A percentile compares a stretch with the other conserved stretches of the same genome.
Evolutionary conservation across 2,113 vertebrate genomes (phyloP).

Genomic region (Gasterosteus nipponicus): DNA sequence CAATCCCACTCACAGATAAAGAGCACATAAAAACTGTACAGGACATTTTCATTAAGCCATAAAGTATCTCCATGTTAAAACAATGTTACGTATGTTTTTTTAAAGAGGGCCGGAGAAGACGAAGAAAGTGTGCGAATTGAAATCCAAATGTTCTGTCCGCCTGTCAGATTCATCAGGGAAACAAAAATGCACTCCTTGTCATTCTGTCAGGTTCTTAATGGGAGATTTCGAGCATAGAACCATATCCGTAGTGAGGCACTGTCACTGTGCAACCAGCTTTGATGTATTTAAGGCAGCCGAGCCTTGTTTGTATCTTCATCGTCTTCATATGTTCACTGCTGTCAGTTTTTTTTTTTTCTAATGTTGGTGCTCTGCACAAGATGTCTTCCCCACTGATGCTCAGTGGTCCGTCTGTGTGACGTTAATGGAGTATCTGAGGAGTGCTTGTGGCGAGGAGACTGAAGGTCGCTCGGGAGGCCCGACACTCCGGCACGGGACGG

Average conservation of each 20-base stretch:
- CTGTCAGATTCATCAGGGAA: slow-evolving; percentile 70
- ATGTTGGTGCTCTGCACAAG: slow-evolving; percentile 62
- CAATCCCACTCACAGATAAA: neutral
- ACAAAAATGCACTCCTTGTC: slow-evolving; percentile 71
- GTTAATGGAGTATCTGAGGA: slow-evolving; percentile 62
- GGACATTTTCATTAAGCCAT: neutral
- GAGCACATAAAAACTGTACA: neutral
- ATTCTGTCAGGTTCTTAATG: slow-evolving; percentile 71
- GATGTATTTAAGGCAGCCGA: slow-evolving; percentile 44
- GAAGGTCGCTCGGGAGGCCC: slow-evolving; percentile 64
- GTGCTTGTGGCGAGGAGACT: slow-evolving; percentile 70
- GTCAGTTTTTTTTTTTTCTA: slow-evolving; percentile 9
- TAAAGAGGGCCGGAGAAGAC: neutral
- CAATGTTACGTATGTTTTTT: neutral
- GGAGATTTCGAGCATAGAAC: slow-evolving; percentile 62
- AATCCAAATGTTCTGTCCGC: slow-evolving; percentile 33
- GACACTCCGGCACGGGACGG: slow-evolving; percentile 35
- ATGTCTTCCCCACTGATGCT: slow-evolving; percentile 69
- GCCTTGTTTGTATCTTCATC: slow-evolving; percentile 41
- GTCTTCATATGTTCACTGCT: slow-evolving; percentile 42
- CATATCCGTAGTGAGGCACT: slow-evolving; percentile 38
- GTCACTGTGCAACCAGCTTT: slow-evolving; percentile 57
- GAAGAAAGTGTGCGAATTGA: neutral
- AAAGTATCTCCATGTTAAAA: neutral
- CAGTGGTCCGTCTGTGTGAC: slow-evolving; percentile 49